A percentile compares a stretch with the other conserved stretches of the same genome.
phyloP scores from a whole-genome alignment of 37 sponge, comb jelly and placozoan genomes.

The Mnemiopsis leidyi region DNA sequence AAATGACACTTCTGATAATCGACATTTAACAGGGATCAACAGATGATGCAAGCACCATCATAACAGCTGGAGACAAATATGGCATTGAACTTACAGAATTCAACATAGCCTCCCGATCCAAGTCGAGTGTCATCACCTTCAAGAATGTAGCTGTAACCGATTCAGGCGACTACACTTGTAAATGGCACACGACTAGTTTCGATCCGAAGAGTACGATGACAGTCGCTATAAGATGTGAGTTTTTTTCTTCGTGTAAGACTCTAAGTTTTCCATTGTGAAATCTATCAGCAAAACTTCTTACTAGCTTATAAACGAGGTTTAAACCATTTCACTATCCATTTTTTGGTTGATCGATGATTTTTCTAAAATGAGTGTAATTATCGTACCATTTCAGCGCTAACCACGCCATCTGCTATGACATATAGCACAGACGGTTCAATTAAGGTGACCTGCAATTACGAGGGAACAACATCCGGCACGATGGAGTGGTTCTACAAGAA shows the following conservation, averaged over 20 bases:
- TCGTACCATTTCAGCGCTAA: conserved; percentile 16
- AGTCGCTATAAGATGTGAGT: conserved; percentile 10
- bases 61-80: background rate
- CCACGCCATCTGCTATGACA: background rate
- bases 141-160: background rate
- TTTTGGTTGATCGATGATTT: too few relatives aligned
- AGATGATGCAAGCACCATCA: background rate
- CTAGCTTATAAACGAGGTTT: too few relatives aligned
- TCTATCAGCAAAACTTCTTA: too few relatives aligned
- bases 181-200: background rate
- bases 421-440: background rate
- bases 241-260: background rate
- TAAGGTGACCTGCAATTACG: background rate
- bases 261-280: too few relatives aligned
- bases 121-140: background rate
- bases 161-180: conserved; percentile 15
- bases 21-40: conserved; percentile 3
- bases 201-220: conserved; percentile 15
- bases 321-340: too few relatives aligned
- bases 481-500: conserved; percentile 30
- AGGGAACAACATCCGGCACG: background rate
- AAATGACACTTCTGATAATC: too few relatives aligned
- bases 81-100: background rate
- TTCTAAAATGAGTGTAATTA: too few relatives aligned
- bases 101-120: background rate